Evolutionary conservation across 2,797 vertebrate genomes (phyloP), one percentile per base, ranked within the genome.

Genomic region (Poeciliopsis infans): DNA sequence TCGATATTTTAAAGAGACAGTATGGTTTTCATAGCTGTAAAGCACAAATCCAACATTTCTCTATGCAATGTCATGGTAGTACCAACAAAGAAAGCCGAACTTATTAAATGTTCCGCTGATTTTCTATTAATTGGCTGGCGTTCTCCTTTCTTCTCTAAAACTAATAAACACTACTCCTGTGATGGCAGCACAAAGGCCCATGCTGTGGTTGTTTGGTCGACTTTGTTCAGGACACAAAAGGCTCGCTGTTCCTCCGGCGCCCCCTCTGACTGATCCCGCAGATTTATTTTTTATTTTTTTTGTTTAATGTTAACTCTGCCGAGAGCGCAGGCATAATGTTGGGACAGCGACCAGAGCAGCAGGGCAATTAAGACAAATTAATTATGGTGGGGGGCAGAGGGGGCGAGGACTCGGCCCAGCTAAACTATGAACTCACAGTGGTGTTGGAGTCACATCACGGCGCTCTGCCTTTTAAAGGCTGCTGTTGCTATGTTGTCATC

Each of bases 351-450:
- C 80, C 81, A 91, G 90, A 90, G 92, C 89, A 90, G 86, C 92
- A 93, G 90, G 91, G 93, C 92, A 95, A 96, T 96, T 95, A 95
- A 93, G 91, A 92, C 88, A 91, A 92, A 94, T 93, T 94, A 95
- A 96, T 95, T 94, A 94, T 88, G 85, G 86, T 64, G 69, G 85
- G 84, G 84, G 86, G 86, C 4, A 23, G 57, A 5, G 59, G 74
- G 84, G 36, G 64, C 0, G 41, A 41, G 23, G 25, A 25, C 57
- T 2, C 46, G 49, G 75, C 85, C 81, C 25, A 45, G 76, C 80
- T 76, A 89, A 86, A 87, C 85, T 70, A 76, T 87, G 80, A 90
- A 88, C 77, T 80, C 85, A 59, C 88, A 88, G 82, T 83, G 85
- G 84, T 84, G 82, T 85, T 49, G 77, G 77, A 88, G 86, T 79